Base-by-base conservation (phyloP, 2,113 vertebrate genomes). In the Corapipo altera region DNA sequence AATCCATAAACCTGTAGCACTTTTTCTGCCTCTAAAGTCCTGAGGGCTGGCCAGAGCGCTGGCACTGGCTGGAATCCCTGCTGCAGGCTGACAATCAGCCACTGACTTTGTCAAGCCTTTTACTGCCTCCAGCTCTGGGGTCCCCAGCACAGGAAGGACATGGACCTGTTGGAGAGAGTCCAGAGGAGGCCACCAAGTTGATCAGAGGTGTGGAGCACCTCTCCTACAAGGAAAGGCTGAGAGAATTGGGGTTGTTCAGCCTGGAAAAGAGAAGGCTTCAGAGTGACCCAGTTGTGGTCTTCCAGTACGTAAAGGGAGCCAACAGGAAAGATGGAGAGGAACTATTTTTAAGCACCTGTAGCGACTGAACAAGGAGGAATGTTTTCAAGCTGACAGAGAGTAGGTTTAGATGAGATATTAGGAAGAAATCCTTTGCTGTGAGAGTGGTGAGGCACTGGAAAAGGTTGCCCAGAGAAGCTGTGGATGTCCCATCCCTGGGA, bases 301-400 rank as follows among this genome's bases (percentile, higher is more conserved):
- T 54, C 3, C 17, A 76, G 48, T 19, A 41, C 7, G 9, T 48
- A n/a, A 76, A 69, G 6, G 20, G 8, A 89, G 15, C 8, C 3
- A 3, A 30, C 4, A 75, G 20, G n/a, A 35, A 41, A 35, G 48
- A 69, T 62, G 21, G 14, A 75, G 28, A 46, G 46, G 0, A 30
- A 48, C 7, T n/a, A 4, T 67, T 59, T 54, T n/a, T 7, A 61
- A 59, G 20, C 13, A 7, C 13, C 2, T 61, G 54, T 20, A 46
- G 24, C 30, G 54, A 54, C 46, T 69, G 16, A 10, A 0, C 11
- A 32, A n/a, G 5, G 16, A 6, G 1, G 7, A 61, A 69, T 8
- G n/a, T 20, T 16, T 69, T 69, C 28, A 61, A 24, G 54, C 6
- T 35, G 9, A 17, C 23, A 39, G 39, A 44, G 5, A 69, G 20